These are phyloP conservation scores for Nemopilema nomurai DNA, from an alignment of 30 jellyfish, hydroid and myxozoan species.

Conservation along the genomic window DNA sequence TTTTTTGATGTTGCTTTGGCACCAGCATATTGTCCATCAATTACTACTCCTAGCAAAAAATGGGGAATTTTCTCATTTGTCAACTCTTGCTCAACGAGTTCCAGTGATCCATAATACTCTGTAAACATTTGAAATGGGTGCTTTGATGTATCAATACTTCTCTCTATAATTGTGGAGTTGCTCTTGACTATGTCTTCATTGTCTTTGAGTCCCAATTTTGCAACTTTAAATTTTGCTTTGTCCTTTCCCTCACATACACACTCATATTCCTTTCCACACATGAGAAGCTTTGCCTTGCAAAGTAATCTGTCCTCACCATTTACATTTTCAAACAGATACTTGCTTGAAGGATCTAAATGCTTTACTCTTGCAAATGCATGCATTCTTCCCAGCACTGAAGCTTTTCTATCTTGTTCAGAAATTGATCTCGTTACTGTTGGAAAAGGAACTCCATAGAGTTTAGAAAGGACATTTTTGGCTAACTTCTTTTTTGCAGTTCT, in stretches of 20 bases:
- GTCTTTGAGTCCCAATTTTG: conserved; percentile 72
- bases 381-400: conserved; percentile 39
- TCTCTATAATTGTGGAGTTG: conserved; percentile 18
- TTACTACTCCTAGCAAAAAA: conserved; percentile 37
- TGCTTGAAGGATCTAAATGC: conserved; percentile 44
- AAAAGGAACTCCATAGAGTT: conserved; percentile 57
- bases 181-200: conserved; percentile 33
- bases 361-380: conserved; percentile 61
- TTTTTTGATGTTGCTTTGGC: conserved; percentile 77
- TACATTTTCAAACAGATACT: conserved; percentile 5
- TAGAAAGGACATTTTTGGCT: conserved; percentile 73
- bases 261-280: conserved; percentile 69
- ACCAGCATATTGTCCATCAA: conserved; percentile 56
- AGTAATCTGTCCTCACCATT: conserved; percentile 31
- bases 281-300: conserved; percentile 57
- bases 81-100: conserved; percentile 56
- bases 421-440: conserved; percentile 56
- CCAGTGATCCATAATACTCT: conserved; percentile 57
- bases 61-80: conserved; percentile 14
- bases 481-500: conserved; percentile 75
- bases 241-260: conserved; percentile 39
- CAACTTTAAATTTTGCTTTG: conserved; percentile 74
- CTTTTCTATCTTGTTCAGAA: conserved; percentile 1
- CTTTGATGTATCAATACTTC: conserved; percentile 44
- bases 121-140: conserved; percentile 78